phyloP scores from a whole-genome alignment of 37 sponge, comb jelly and placozoan genomes.

The Theonella swinhoei region DNA sequence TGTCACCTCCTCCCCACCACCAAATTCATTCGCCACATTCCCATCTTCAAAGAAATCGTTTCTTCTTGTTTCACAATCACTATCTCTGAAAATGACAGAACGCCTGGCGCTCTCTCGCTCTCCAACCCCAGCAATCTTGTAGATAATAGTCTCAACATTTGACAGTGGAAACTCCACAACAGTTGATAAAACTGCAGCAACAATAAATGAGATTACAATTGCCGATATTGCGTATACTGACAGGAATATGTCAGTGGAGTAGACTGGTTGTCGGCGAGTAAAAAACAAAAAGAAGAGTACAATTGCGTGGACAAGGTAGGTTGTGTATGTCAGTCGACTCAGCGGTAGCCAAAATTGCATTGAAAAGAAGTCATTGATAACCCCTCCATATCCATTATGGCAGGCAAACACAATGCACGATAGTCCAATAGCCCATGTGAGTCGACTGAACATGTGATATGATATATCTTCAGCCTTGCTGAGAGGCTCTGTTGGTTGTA shows the following conservation, averaged over 20 bases:
- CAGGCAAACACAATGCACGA: constrained; percentile 71
- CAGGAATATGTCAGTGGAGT: constrained; percentile 45
- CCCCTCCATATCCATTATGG: constrained; percentile 82
- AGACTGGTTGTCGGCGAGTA: constrained; percentile 15
- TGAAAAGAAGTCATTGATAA: constrained; percentile 72
- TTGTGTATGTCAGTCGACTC: constrained; percentile 82
- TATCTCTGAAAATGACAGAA: no score
- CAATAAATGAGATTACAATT: constrained; percentile 61
- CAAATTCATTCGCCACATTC: no score
- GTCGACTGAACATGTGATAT: constrained; percentile 66
- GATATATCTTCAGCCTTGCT: constrained; percentile 56
- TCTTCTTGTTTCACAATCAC: no score
- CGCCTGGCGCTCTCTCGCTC: constrained; percentile 21
- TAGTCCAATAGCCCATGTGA: constrained; percentile 72
- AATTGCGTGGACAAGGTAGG: constrained; percentile 88
- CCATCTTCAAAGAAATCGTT: no score
- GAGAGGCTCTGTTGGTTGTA: constrained; percentile 46
- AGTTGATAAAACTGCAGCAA: constrained; percentile 55
- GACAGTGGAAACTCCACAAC: constrained; percentile 80
- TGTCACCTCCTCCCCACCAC: no score
- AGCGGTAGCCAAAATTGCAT: constrained; percentile 89
- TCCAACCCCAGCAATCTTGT: constrained; percentile 42
- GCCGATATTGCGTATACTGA: constrained; percentile 44
- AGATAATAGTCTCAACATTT: constrained; percentile 59
- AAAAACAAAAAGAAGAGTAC: constrained; percentile 53